phyloP scores from a whole-genome alignment of 2,797 vertebrate genomes.

The Squalus acanthias region DNA sequence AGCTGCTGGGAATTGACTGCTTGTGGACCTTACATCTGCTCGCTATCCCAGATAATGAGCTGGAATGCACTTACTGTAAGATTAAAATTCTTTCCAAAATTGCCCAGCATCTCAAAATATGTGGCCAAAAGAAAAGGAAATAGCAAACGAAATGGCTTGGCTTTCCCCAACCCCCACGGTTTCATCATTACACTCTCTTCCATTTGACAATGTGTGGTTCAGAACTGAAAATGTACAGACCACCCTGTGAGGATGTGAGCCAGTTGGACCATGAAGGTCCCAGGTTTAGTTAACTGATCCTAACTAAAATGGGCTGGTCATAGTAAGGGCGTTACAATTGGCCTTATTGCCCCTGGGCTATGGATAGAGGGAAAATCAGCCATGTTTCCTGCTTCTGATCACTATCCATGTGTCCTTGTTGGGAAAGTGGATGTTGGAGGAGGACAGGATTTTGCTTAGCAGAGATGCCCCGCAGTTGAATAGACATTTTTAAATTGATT shows the following conservation, averaged over 20 bases:
- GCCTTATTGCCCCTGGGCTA: not conserved
- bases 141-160: not conserved
- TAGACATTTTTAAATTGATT: not conserved
- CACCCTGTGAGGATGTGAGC: not conserved
- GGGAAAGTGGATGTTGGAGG: not conserved
- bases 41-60: slow-evolving; percentile 8
- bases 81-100: slow-evolving; percentile 15
- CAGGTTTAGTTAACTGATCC: too few species aligned
- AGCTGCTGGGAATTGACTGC: slow-evolving; percentile 15
- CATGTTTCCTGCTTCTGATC: not conserved
- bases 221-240: not conserved
- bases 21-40: slow-evolving; percentile 20
- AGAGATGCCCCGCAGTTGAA: not conserved
- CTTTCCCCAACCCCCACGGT: not conserved
- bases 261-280: not conserved
- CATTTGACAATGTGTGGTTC: not conserved
- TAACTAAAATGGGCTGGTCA: too few species aligned
- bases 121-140: not conserved
- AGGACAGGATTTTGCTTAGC: not conserved
- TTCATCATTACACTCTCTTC: not conserved
- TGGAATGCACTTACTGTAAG: slow-evolving; percentile 32
- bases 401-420: not conserved
- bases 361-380: not conserved
- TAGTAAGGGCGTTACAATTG: not conserved
- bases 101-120: not conserved